Evolutionary conservation across 2,113 vertebrate species (phyloP), one percentile per base, ranked within the genome.

Genomic region (Cavia porcellus): DNA sequence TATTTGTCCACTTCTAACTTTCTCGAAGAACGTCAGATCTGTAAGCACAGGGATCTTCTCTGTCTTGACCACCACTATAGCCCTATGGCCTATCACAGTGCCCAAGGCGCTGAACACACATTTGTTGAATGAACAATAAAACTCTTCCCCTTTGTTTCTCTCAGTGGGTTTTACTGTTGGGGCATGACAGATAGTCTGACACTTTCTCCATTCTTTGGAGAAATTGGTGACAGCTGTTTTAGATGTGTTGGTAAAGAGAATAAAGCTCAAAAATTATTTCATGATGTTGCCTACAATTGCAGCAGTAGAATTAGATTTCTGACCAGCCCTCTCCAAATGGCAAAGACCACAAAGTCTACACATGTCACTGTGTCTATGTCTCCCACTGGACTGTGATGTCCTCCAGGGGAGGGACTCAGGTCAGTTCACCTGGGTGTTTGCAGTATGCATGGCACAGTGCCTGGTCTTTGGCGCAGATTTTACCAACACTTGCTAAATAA

Each of bases 111-210:
- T 1, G 14, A 25, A 30, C 0, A 9, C 19, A 1, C 0, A 2
- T 28, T 62, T 62, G 24, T 80, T 57, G 84, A 81, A n/a, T n/a
- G 59, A 93, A 59, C 84, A 14, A 87, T 80, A 47, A 62, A 45
- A 38, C 5, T 66, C 66, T 42, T 79, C 61, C 38, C 5, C 24
- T 3, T 32, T 59, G 35, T 35, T 83, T 55, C 4, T 0, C 32
- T 86, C 52, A 45, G 52, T 68, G 62, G 45, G 35, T 59, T 84
- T 79, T 88, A 50, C 28, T 0, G 0, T 30, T n/a, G 61, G 14
- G 62, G 35, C 50, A 4, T 24, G 10, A 62, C 0, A 3, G 3
- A 42, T 24, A 57, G 3, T 62, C 22, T 66, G 91, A 62, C 12
- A 15, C 42, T 47, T 59, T 14, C n/a, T 6, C 10, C 19, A 20